Evolutionary conservation across 2,888 invertebrate species (phyloP), one percentile per base, ranked within the genome.

Genomic region (Drosophila planitibia): DNA sequence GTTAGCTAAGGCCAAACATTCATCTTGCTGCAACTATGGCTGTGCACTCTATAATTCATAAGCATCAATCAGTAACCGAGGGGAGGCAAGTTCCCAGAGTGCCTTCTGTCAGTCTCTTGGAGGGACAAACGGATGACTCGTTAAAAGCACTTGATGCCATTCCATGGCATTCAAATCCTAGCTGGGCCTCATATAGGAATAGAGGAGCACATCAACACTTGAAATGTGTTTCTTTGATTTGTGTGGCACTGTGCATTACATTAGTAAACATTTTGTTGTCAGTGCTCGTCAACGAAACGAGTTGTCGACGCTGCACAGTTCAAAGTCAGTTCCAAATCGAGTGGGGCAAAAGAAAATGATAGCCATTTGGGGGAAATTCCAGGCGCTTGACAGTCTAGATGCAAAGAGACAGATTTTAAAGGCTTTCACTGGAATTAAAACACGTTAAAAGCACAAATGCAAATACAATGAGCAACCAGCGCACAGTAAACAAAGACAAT

Each of bases 211-310:
- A 76, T 64, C 59, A 60, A 67, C 63, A 76, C 67, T 69, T 64
- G 51, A 55, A 59, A 59, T 59, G 57, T 37, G 52, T 74, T 32
- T 65, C 66, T 62, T 59, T 67, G 69, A 70, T 52, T 70, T 65
- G 57, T 66, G 57, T 76, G 65, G 52, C 67, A 47, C 63, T 57
- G 61, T 85, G 90, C 86, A 83, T 89, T 85, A 89, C 90, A 89
- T 85, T 85, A 89, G 85, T 89, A 76, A 90, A 83, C 86, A 85
- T 86, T 86, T 90, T 83, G 89, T 89, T 85, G 90, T 89, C 85
- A 83, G 57, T 74, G 81, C 69, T 90, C 90, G 86, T 88, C 89
- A 90, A 28, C 30, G 55, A 49, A 72, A 58, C 55, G 72, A 67
- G 54, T 47, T 67, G 60, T 52, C 70, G 44, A 35, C 51, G 14